Percentiles rank a stretch among this genome's conserved stretches.
Evolutionary conservation across 2,888 invertebrate species (phyloP).

Genomic region (Junonia oenone): DNA sequence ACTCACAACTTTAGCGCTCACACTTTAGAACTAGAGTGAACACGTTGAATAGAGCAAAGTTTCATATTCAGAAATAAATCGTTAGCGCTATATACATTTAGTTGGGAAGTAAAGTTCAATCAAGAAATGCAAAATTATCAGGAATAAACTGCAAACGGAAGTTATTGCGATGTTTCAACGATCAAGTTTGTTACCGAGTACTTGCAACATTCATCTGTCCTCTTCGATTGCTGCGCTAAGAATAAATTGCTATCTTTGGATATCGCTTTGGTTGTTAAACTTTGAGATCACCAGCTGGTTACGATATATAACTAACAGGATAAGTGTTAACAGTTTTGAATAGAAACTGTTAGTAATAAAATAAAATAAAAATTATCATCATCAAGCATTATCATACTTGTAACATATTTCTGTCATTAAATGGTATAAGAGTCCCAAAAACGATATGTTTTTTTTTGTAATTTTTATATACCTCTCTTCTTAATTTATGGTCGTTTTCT

Average conservation of each 20-base stretch:
- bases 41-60: too few species aligned
- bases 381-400: too few species aligned
- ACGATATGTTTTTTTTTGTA: too few species aligned
- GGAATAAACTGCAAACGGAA: conserved; percentile 41
- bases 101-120: conserved; percentile 18
- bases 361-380: too few species aligned
- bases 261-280: conserved; percentile 28
- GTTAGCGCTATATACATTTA: neutral
- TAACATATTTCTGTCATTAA: too few species aligned
- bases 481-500: too few species aligned
- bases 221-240: conserved; percentile 34
- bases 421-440: too few species aligned
- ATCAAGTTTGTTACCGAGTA: conserved; percentile 46
- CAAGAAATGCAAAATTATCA: conserved; percentile 35
- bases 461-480: too few species aligned
- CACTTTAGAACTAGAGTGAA: too few species aligned
- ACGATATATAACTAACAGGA: conserved; percentile 12
- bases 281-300: conserved; percentile 11
- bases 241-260: conserved; percentile 34
- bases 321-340: conserved; percentile 8
- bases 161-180: conserved; percentile 52
- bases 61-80: neutral
- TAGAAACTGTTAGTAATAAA: neutral
- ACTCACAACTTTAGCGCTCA: too few species aligned
- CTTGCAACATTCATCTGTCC: conserved; percentile 39